Base-by-base conservation (phyloP, 2,797 vertebrate genomes). In the Tachyglossus aculeatus region DNA sequence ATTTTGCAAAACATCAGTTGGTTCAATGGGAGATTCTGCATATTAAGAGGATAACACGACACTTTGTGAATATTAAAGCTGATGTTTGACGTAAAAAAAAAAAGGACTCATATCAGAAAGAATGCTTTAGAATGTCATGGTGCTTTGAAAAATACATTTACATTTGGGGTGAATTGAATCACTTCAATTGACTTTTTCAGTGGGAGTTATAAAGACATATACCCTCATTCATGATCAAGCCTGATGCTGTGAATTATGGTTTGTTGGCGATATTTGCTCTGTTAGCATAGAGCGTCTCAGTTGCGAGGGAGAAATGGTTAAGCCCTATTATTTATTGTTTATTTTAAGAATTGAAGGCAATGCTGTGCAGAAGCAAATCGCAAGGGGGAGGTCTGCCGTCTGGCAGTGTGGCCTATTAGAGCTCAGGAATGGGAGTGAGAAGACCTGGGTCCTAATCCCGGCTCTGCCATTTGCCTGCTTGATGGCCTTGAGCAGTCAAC, bases 1-100 rank as follows among this genome's bases (percentile, higher is more conserved):
- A 47, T 67, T 85, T 84, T 82, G 34, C 31, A 71, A 77, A 71
- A 12, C n/a, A 65, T 43, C 16, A 27, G 5, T 55, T 56, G 14
- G 45, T 75, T 86, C 37, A 1, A 4, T 71, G 65, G 2, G 25
- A 65, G 31, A 11, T 55, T 81, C 72, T 83, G 9, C 18, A 31
- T 67, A 40, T 78, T 60, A 61, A 45, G 45, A 7, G 51, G n/a
- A 9, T 59, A 60, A 6, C 2, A 21, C n/a, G 69, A 54, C 24
- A 45, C 2, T 51, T 5, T 32, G 1, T 34, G 77, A 45, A 53
- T 45, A 59, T 41, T 60, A 54, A 12, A 75, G 65, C 70, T 45
- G 12, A 33, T 12, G 40, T 52, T 67, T 52, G 10, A 60, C 67
- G 51, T 9, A 43, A 45, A 58, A 33, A 34, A 3, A 16, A 13